Percentiles rank a stretch among this genome's conserved stretches.
Evolutionary conservation across 1,140 invertebrate species (phyloP).

Genomic region (Homarus americanus): DNA sequence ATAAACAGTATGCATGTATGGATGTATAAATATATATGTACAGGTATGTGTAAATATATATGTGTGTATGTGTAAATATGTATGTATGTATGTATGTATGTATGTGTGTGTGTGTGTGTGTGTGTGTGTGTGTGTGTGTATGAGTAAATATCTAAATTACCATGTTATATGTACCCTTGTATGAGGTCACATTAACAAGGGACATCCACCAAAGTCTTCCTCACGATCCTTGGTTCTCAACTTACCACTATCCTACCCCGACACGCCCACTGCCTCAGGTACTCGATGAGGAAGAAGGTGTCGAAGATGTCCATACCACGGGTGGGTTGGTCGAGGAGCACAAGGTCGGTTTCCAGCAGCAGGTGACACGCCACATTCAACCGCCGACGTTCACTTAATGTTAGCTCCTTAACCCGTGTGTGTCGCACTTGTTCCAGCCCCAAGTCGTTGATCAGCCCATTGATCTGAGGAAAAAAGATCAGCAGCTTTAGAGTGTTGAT

Average conservation of each 20-base stretch:
- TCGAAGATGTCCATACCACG: constrained; percentile 97
- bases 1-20: too few relatives aligned
- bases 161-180: too few relatives aligned
- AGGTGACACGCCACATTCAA: constrained; percentile 93
- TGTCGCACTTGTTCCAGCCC: constrained; percentile 90
- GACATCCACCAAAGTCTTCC: too few relatives aligned
- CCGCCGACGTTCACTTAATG: constrained; percentile 90
- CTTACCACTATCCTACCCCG: constrained; percentile 81
- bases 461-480: constrained; percentile 82
- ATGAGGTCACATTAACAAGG: too few relatives aligned
- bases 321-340: constrained; percentile 90
- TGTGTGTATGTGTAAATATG: too few relatives aligned
- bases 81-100: too few relatives aligned
- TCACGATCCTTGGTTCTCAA: too few relatives aligned
- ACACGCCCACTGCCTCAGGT: constrained; percentile 94
- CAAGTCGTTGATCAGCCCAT: constrained; percentile 91
- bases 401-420: constrained; percentile 88
- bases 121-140: too few relatives aligned
- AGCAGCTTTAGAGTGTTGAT: neutral
- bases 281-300: constrained; percentile 96
- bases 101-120: too few relatives aligned
- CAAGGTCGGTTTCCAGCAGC: constrained; percentile 82
- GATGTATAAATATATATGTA: too few relatives aligned
- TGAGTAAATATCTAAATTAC: too few relatives aligned
- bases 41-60: too few relatives aligned